A percentile compares a stretch with the other conserved stretches of the same genome.
phyloP scores from a whole-genome alignment of 1,140 invertebrate genomes.

The Drosophila elegans region DNA sequence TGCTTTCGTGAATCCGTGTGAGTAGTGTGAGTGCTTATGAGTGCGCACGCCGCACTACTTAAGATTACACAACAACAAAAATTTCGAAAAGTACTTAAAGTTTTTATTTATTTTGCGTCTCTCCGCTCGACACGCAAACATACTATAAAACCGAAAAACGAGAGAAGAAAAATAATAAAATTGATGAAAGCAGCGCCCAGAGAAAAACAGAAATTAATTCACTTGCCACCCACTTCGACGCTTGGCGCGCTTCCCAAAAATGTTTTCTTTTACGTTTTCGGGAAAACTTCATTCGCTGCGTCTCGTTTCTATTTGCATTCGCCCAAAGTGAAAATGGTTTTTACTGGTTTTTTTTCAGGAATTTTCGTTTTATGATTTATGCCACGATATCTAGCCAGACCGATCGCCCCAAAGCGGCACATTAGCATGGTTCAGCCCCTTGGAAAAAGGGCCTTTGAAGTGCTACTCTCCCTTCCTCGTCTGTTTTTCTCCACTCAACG shows the following conservation, averaged over 20 bases:
- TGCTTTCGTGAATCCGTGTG: slow-evolving; percentile 59
- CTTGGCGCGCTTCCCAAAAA: slow-evolving; percentile 58
- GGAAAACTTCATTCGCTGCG: slow-evolving; percentile 35
- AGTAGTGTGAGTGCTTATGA: slow-evolving; percentile 66
- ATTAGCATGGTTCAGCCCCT: slow-evolving; percentile 44
- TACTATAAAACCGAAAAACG: slow-evolving; percentile 48
- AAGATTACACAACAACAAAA: slow-evolving; percentile 80
- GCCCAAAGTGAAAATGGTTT: slow-evolving; percentile 46
- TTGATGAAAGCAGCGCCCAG: slow-evolving; percentile 52
- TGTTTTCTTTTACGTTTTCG: slow-evolving; percentile 70
- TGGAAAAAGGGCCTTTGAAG: slow-evolving; percentile 58
- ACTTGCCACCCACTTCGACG: slow-evolving; percentile 76
- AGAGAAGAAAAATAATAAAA: slow-evolving; percentile 54
- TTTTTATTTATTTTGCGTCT: slow-evolving; percentile 82
- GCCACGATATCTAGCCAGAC: slow-evolving; percentile 37
- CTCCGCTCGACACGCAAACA: slow-evolving; percentile 78
- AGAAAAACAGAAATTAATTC: slow-evolving; percentile 69
- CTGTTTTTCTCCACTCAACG: slow-evolving; percentile 40
- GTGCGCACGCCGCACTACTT: slow-evolving; percentile 77
- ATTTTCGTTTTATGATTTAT: slow-evolving; percentile 67
- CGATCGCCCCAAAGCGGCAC: slow-evolving; percentile 67
- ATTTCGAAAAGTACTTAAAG: slow-evolving; percentile 83
- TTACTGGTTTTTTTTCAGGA: slow-evolving; percentile 23
- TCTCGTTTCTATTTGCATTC: slow-evolving; percentile 53
- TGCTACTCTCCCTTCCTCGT: slow-evolving; percentile 26